Evolutionary conservation across 30 jellyfish, hydroid and myxozoan species (phyloP).

Genomic region (Mastigias papua): DNA sequence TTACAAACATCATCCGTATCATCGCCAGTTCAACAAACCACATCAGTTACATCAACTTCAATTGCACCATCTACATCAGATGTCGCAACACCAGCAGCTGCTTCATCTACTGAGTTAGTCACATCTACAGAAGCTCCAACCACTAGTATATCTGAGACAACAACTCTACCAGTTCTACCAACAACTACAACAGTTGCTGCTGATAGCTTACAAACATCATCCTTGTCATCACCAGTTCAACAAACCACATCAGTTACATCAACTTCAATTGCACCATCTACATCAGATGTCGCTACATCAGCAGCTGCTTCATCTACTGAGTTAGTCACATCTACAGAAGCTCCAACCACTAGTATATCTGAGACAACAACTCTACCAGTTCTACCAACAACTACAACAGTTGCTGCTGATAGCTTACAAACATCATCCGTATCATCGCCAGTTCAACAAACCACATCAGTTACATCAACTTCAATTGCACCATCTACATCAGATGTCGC

Average conservation of each 20-base stretch:
- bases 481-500: background rate
- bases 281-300: background rate
- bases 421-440: background rate
- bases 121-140: too few species aligned
- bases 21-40: too few species aligned
- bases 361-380: background rate
- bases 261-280: conserved; percentile 6
- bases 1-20: too few species aligned
- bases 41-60: too few species aligned
- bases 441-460: background rate
- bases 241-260: background rate
- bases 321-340: background rate
- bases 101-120: too few species aligned
- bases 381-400: background rate
- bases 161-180: background rate
- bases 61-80: too few species aligned
- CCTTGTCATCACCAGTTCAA: too few species aligned
- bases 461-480: background rate
- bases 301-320: background rate
- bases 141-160: too few species aligned
- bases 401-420: background rate
- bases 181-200: background rate
- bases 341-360: background rate
- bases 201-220: too few species aligned
- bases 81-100: too few species aligned